These are phyloP conservation scores for Zaprionus lachaisei DNA, from an alignment of 1,140 invertebrate species.

Conservation along the genomic window DNA sequence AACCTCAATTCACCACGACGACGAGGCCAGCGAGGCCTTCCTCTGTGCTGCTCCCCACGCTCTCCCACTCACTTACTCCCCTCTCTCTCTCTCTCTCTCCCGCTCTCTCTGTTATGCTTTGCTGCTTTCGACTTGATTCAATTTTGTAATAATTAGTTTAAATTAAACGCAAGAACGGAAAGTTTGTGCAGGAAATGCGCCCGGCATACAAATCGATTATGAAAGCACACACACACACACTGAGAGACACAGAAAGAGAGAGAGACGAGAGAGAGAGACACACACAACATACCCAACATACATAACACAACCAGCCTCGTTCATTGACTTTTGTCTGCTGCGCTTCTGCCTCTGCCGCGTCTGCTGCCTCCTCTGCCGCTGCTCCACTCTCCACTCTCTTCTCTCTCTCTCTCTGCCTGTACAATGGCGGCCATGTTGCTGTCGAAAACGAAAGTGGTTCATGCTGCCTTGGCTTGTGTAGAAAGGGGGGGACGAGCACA, in stretches of 20 bases:
- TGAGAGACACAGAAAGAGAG: too few relatives aligned
- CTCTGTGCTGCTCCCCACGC: neutral
- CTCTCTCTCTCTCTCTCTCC: neutral
- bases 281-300: slow-evolving; percentile 19
- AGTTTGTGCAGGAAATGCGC: slow-evolving; percentile 70
- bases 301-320: slow-evolving; percentile 37
- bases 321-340: slow-evolving; percentile 71
- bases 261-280: neutral
- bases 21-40: slow-evolving; percentile 46
- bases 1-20: slow-evolving; percentile 72
- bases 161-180: slow-evolving; percentile 70
- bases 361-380: slow-evolving; percentile 37
- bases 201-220: slow-evolving; percentile 55
- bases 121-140: slow-evolving; percentile 53
- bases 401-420: neutral
- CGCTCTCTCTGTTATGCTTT: slow-evolving; percentile 21
- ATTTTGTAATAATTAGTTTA: slow-evolving; percentile 82
- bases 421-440: slow-evolving; percentile 36
- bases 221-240: slow-evolving; percentile 51
- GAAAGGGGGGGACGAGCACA: neutral
- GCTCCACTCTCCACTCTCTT: slow-evolving; percentile 29
- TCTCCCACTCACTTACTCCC: neutral
- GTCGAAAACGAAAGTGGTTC: slow-evolving; percentile 80
- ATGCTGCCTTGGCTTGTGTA: slow-evolving; percentile 38
- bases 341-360: slow-evolving; percentile 20